Evolutionary conservation across 35 echinoderm and acorn worm genomes (phyloP).

Genomic region (Heliocidaris erythrogramma): DNA sequence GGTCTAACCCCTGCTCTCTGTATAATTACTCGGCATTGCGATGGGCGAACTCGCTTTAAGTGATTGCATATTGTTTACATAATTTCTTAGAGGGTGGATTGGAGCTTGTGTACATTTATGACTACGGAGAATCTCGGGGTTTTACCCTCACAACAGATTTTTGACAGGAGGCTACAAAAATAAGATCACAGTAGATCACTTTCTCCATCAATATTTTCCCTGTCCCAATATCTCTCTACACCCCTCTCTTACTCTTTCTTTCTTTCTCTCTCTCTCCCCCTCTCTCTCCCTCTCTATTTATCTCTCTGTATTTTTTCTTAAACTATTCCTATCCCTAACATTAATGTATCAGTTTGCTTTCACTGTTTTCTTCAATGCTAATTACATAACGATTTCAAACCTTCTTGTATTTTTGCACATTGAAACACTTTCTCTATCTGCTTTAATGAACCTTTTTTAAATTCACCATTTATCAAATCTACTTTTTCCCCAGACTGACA

Average conservation of each 20-base stretch:
- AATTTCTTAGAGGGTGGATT: constrained; percentile 3
- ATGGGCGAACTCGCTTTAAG: background rate
- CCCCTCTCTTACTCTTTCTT: background rate
- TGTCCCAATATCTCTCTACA: background rate
- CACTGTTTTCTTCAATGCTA: too few species aligned
- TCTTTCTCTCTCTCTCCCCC: background rate
- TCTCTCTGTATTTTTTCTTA: too few species aligned
- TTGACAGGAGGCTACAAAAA: background rate
- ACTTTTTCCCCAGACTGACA: too few species aligned
- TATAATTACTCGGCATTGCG: background rate
- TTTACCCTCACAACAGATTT: constrained; percentile 4
- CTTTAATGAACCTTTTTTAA: too few species aligned
- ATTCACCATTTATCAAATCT: too few species aligned
- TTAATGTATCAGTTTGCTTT: too few species aligned
- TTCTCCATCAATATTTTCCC: constrained; percentile 1
- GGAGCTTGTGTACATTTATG: constrained; percentile 3
- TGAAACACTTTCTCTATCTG: too few species aligned
- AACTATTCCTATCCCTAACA: too few species aligned
- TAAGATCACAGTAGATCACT: background rate
- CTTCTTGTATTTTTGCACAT: too few species aligned
- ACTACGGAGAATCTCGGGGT: background rate
- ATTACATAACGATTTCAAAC: too few species aligned
- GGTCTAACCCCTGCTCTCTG: background rate
- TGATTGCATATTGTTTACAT: constrained; percentile 18
- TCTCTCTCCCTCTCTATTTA: too few species aligned